A percentile compares a stretch with the other conserved stretches of the same genome.
These are phyloP conservation scores for Molothrus aeneus DNA, from an alignment of 2,797 vertebrate genomes.

Conservation along the genomic window DNA sequence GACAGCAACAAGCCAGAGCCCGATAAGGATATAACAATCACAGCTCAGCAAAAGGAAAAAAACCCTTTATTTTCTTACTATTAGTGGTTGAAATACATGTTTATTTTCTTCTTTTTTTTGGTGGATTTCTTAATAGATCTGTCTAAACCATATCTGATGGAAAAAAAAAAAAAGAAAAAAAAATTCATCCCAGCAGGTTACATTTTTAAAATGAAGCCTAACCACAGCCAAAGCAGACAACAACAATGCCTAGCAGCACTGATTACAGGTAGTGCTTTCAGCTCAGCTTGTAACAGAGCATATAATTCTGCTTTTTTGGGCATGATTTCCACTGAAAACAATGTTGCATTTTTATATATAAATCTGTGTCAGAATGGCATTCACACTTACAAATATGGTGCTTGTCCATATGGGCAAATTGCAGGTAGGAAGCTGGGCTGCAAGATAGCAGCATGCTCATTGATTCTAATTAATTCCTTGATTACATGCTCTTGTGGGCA, in stretches of 20 bases:
- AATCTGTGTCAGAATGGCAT: not conserved
- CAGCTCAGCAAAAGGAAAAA: not conserved
- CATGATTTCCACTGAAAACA: not conserved
- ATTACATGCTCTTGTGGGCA: not conserved
- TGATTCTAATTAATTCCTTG: constrained; percentile 9
- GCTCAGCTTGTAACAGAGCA: not conserved
- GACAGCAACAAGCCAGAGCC: not conserved
- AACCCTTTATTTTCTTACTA: not conserved
- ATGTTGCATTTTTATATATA: not conserved
- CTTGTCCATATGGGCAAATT: not conserved
- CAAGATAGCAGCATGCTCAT: not conserved
- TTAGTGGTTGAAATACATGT: not conserved
- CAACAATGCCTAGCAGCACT: not conserved
- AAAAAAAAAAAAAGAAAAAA: not conserved
- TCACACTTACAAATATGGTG: not conserved
- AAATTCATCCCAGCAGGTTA: not conserved
- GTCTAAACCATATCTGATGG: not conserved
- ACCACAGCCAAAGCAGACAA: not conserved
- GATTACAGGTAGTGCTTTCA: constrained; percentile 6
- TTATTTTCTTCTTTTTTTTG: not conserved
- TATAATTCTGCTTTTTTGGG: not conserved
- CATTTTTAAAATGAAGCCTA: not conserved
- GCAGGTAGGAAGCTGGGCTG: not conserved
- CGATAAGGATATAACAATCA: not conserved
- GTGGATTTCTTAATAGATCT: not conserved